Evolutionary conservation across 2,113 vertebrate species (phyloP), one percentile per base, ranked within the genome.

Genomic region (Gymnocephalus cernua): DNA sequence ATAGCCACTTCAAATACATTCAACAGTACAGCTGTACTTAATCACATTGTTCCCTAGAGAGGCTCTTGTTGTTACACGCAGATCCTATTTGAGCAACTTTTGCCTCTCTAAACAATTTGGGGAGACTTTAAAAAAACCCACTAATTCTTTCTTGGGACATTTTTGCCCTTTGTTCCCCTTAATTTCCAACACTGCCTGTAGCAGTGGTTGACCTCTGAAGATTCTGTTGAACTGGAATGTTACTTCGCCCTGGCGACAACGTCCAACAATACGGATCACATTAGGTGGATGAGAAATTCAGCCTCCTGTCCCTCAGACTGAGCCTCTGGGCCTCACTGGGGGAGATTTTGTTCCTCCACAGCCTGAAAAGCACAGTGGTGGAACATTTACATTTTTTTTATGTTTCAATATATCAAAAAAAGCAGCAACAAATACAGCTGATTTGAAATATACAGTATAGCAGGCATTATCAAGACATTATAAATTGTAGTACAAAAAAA

Each of bases 291-390:
- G 95, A 93, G 54, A 99, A 98, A 65, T 95, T 93, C 45, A 99
- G 69, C 77, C 97, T 95, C 44, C 90, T 89, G 53, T 98, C 97
- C 81, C 83, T 94, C 70, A 80, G 88, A 21, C 84, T 90, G 32
- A 97, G 92, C 45, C 4, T 80, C 15, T 90, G 82, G 29, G 83
- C 81, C 0, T 85, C 61, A 8, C 14, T 56, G 1, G n/a, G 12
- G 1, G 87, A 54, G 32, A 97, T 85, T 0, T 57, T 89, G 80
- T 98, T 99, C 63, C 84, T 94, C 98, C 97, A 98, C 70, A 99
- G 89, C 84, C 98, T 99, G 61, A 67, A 83, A 4, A 50, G 23
- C 21, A 71, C 64, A 81, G 6, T 6, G 10, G 35, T n/a, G 35
- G 4, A 29, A 27, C 5, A 47, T 19, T 14, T 19, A 23, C 14